phyloP scores from a whole-genome alignment of 2,888 invertebrate species.

The Cyaniris semiargus region DNA sequence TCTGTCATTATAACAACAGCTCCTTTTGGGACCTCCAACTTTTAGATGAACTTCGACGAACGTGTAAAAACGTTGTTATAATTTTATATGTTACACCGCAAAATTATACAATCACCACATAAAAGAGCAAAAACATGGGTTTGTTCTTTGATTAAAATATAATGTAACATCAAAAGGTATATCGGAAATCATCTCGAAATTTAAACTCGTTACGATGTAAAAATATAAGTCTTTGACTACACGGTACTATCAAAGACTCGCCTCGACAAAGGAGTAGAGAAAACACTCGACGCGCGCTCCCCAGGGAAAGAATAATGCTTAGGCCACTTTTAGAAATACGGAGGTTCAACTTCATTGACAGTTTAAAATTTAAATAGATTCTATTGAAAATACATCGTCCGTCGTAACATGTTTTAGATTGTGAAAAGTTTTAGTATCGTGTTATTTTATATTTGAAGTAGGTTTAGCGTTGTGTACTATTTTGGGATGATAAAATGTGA shows the following conservation, averaged over 20 bases:
- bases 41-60: too few relatives aligned
- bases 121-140: neutral
- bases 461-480: too few relatives aligned
- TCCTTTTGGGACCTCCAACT: too few relatives aligned
- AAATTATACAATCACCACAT: neutral
- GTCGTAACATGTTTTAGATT: neutral
- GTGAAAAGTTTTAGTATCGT: neutral
- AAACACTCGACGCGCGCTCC: constrained; percentile 38
- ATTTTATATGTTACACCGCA: neutral
- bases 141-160: neutral
- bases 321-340: constrained; percentile 25
- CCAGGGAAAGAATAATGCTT: constrained; percentile 34
- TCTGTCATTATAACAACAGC: neutral
- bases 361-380: constrained; percentile 22
- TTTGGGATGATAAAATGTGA: too few relatives aligned
- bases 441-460: neutral
- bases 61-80: too few relatives aligned
- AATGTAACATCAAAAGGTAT: neutral
- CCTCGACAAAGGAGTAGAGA: constrained; percentile 35
- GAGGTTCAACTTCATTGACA: constrained; percentile 25
- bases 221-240: constrained; percentile 30
- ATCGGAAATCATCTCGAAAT: constrained; percentile 34
- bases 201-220: constrained; percentile 38
- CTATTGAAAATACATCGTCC: neutral
- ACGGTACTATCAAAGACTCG: constrained; percentile 19